Evolutionary conservation across 2,797 vertebrate species (phyloP), one percentile per base, ranked within the genome.

Genomic region (Orestias chungarensis): DNA sequence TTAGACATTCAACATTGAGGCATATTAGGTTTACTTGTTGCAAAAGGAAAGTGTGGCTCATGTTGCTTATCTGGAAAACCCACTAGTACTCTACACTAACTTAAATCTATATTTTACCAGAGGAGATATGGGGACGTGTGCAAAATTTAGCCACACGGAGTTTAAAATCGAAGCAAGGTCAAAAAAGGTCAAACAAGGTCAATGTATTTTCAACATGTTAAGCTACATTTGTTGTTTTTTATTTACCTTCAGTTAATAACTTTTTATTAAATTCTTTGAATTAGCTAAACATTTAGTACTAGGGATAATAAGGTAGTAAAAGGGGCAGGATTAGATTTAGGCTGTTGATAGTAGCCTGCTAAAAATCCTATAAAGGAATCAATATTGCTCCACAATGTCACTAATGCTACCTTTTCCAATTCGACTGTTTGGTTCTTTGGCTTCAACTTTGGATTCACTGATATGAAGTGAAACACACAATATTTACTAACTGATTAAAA

Each of bases 401-500:
- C 74, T n/a, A 31, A 71, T 59, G 70, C 67, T 23, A 31, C 29
- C 68, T 71, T 65, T 7, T 80, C 71, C 66, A 52, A 43, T 78
- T 76, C 71, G 59, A 67, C 29, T 64, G 77, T 69, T 57, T 78
- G 66, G 43, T 46, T 46, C 68, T 47, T 81, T 73, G 62, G 66
- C 47, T 71, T 74, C 73, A 52, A 20, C 27, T 33, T 4, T n/a
- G 61, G 71, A 68, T 88, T 81, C 70, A 43, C 75, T 69, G 76
- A 84, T 74, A 71, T 64, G 74, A 81, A 79, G 59, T 35, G 75
- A 80, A 67, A 71, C 31, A 20, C 31, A 59, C 59, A 73, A 79
- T 80, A 78, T 87, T 80, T 81, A 44, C 72, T 76, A 59, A 66
- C 68, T 61, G 74, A 81, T 76, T 72, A 71, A 47, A 55, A 17